phyloP scores from a whole-genome alignment of 2,888 invertebrate genomes.

The Pristionchus entomophagus region DNA sequence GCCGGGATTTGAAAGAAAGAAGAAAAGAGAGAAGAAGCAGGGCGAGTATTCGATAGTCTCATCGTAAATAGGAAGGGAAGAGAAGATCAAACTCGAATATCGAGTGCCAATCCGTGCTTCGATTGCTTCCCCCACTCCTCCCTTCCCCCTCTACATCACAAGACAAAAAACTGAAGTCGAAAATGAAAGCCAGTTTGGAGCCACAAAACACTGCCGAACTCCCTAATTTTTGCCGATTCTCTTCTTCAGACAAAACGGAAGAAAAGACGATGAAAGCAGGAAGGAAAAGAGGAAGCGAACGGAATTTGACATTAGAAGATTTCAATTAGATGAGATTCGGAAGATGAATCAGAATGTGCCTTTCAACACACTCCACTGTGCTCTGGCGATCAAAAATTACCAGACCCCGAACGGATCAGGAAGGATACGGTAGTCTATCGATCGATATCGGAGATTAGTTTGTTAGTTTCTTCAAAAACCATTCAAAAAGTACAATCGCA shows the following conservation, averaged over 20 bases:
- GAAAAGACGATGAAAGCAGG: background rate
- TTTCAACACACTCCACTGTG: constrained; percentile 23
- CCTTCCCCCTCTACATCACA: background rate
- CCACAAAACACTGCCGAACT: no score
- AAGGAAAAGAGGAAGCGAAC: background rate
- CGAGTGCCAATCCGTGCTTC: background rate
- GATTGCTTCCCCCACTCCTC: background rate
- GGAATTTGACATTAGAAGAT: constrained; percentile 32
- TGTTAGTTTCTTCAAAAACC: no score
- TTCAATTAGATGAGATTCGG: constrained; percentile 8
- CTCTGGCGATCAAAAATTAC: background rate
- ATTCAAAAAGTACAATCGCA: no score
- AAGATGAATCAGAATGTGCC: background rate
- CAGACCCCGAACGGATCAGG: background rate
- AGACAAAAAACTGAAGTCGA: background rate
- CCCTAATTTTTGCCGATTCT: background rate
- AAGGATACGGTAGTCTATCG: background rate
- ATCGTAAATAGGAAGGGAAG: constrained; percentile 27
- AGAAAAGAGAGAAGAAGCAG: background rate
- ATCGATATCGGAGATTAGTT: no score
- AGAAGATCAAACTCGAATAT: constrained; percentile 31
- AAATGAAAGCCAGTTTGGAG: no score
- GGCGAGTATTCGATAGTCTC: constrained; percentile 2
- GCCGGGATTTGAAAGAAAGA: background rate
- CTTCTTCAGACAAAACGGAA: background rate